Base-by-base conservation (phyloP, 2,888 invertebrate species). In the Tetragonisca angustula region DNA sequence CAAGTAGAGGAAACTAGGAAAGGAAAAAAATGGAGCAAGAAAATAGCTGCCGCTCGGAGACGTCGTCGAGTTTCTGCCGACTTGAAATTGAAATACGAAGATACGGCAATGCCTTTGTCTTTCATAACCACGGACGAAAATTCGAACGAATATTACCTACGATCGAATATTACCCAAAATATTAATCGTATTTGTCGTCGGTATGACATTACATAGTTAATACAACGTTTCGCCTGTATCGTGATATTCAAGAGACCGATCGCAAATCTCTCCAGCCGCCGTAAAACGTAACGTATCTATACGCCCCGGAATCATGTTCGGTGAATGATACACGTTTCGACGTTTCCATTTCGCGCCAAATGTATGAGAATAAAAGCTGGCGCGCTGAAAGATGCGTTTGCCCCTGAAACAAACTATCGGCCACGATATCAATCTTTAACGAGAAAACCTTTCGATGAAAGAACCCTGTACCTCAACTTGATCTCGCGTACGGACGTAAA, bases 401-500 rank as follows among this genome's bases (percentile, higher is more conserved):
- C 24, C 49, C 56, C 27, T 32, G 61, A 69, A 67, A 68, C 54
- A 73, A 73, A 52, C 43, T 74, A 59, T 36, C 9, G n/a, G 13
- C 21, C 32, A 2, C 73, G 27, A 65, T 59, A 70, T 74, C 27
- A 59, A 80, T 80, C 65, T 65, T 70, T 27, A 27, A 32, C 19
- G 64, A 36, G 68, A 52, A 81, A 62, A 54, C 61, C 24, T 49
- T 72, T 68, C 67, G 27, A 24, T 3, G 52, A 68, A 61, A 73
- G 36, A 24, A 32, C 24, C 61, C 9, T 19, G 54, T 72, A 24
- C 69, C 21, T 17, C 62, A n/a, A 43, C 50, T 69, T 80, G 74
- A 80, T 81, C 64, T 74, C 62, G 69, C 36, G n/a, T 36, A 2
- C 50, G 11, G 62, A 56, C 32, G 56, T 21, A 49, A 68, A 71